Evolutionary conservation across 2,797 vertebrate species (phyloP).

Genomic region (Lepilemur septentrionalis): DNA sequence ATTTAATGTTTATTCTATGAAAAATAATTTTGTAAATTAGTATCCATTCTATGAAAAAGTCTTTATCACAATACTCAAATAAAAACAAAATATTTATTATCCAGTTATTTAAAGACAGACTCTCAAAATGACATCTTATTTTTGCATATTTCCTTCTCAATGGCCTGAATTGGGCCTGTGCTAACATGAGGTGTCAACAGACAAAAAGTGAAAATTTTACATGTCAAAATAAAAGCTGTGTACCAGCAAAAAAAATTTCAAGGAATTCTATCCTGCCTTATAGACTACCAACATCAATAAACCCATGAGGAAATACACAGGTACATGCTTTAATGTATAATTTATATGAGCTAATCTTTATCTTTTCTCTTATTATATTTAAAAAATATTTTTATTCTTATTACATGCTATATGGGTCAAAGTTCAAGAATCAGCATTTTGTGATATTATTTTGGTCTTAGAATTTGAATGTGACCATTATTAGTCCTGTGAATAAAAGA

Average conservation of each 20-base stretch:
- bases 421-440: neutral
- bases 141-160: neutral
- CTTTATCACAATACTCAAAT: neutral
- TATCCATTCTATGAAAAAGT: neutral
- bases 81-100: conserved; percentile 16
- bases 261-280: neutral
- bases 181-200: neutral
- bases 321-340: neutral
- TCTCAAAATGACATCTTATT: neutral
- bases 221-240: neutral
- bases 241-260: neutral
- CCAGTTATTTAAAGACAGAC: conserved; percentile 7
- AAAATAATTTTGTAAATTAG: conserved; percentile 26
- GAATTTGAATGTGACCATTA: conserved; percentile 9
- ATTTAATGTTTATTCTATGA: conserved; percentile 8
- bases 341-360: neutral
- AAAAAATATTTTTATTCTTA: neutral
- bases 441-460: conserved; percentile 11
- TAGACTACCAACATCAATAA: neutral
- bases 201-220: neutral
- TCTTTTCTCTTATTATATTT: neutral
- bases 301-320: neutral
- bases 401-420: neutral
- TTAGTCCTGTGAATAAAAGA: neutral
- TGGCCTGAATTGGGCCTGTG: neutral